Conservation (phyloP, 2,113 vertebrate species). For the Kobus ellipsiprymnus region DNA sequence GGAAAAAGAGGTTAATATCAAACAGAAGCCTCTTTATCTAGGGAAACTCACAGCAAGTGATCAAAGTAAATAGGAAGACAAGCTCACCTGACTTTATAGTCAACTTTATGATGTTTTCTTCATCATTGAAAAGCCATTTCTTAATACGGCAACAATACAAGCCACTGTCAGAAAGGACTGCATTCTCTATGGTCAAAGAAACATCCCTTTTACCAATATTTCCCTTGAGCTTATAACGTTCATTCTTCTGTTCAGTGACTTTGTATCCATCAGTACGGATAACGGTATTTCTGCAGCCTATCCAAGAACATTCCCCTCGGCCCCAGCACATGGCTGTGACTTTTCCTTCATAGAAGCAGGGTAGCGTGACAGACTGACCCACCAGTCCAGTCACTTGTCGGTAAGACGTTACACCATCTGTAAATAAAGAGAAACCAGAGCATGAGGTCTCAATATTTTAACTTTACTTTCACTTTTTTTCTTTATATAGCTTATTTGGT, state of each 20-base stretch:
- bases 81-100: slow-evolving; percentile 72
- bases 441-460: background rate
- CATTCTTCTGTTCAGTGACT: background rate
- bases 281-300: slow-evolving; percentile 70
- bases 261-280: slow-evolving; percentile 69
- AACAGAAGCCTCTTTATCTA: slow-evolving; percentile 8
- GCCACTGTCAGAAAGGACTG: slow-evolving; percentile 75
- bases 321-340: slow-evolving; percentile 82
- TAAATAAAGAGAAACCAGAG: background rate
- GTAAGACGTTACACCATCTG: rapidly evolving
- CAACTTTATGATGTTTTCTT: background rate
- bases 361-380: slow-evolving; percentile 79
- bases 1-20: background rate
- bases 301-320: slow-evolving; percentile 57
- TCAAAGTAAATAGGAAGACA: background rate
- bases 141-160: slow-evolving; percentile 86
- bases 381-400: slow-evolving; percentile 55
- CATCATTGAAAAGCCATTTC: slow-evolving; percentile 84
- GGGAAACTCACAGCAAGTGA: background rate
- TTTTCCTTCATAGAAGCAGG: slow-evolving; percentile 67
- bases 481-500: background rate
- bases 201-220: slow-evolving; percentile 65
- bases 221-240: slow-evolving; percentile 78
- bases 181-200: slow-evolving; percentile 82
- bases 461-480: background rate